Base-by-base conservation (phyloP, 37 sponge, comb jelly and placozoan species). In the Petrosia ficiformis region DNA sequence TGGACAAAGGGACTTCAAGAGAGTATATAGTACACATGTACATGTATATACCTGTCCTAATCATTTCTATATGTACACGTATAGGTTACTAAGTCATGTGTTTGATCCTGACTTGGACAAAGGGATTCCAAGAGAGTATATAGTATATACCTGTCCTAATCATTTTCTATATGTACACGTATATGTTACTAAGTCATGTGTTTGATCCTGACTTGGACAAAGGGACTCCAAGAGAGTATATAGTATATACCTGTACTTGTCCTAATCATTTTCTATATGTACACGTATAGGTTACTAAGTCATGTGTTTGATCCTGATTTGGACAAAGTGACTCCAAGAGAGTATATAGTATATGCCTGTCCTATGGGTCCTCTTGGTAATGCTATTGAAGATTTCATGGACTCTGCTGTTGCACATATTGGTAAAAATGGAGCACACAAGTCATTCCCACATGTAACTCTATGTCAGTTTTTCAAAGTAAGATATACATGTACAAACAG, bases 401-500 rank as follows among this genome's bases (percentile, higher is more conserved):
- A 87, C 71, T 30, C 72, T 8, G 39, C 82, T 1, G 76, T 91
- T 38, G 57, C 57, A 8, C 83, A 82, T 26, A 74, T 66, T 31
- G 89, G 89, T 10, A 31, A 92, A 6, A 95, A 95, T 48, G 92
- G 89, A 64, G 86, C 86, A 39, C 92, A 95, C 84, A 91, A 91
- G 63, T 82, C 89, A n/a, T 87, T 87, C 59, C 96, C 96, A 14
- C 96, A 95, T 57, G 86, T 88, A 48, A 95, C 96, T 14, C 86
- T 95, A 41, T 95, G 96, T 61, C 88, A 91, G 77, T 91, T 85
- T 71, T 95, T 95, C 70, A 83, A 87, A 77, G 95, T 94, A 35
- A 10, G 67, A 35, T 40, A 10, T 21, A 2, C n/a, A 10, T n/a
- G n/a, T n/a, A n/a, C n/a, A n/a, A n/a, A n/a, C n/a, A n/a, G n/a